Base-by-base conservation (phyloP, 1,140 invertebrate species). In the Cotesia typhae region DNA sequence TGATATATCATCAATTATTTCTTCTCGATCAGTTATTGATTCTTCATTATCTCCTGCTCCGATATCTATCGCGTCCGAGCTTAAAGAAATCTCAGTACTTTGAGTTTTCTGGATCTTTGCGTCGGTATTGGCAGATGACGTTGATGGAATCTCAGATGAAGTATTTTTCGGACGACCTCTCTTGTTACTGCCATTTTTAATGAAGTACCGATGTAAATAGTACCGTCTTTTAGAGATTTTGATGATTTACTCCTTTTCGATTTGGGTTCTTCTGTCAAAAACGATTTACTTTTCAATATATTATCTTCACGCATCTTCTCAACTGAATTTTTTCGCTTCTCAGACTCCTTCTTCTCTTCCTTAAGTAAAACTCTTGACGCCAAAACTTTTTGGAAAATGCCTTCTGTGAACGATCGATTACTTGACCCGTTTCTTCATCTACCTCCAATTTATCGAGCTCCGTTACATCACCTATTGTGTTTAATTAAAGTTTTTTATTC, bases 1-100 rank as follows among this genome's bases (percentile, higher is more conserved):
- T 55, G 53, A 55, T 55, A 55, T 55, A 55, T n/a, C n/a, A 55
- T 55, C 53, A n/a, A 55, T 55, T 55, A n/a, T 55, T 55, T 55
- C 17, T 55, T 55, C 53, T 14, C n/a, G 3, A 55, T 55, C 53
- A 4, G 17, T 55, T 55, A 14, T 14, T 55, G 12, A 5, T 55
- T 55, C 12, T 55, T 55, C 53, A 55, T 55, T 6, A 14, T 55
- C 53, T 55, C n/a, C 1, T 14, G 12, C 53, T 55, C 5, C 53
- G 53, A 14, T 55, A 9, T 14, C 53, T 14, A 14, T 55, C 53
- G 5, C 12, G 17, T 55, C 14, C 5, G 12, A 55, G 53, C n/a
- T 55, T 14, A 55, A 55, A 55, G 12, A 14, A 14, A 6, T 6
- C 10, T 14, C 17, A n/a, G 53, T 14, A 14, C 1, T n/a, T 55